Conservation (phyloP, 2,113 vertebrate species). For the Chaenocephalus aceratus region DNA sequence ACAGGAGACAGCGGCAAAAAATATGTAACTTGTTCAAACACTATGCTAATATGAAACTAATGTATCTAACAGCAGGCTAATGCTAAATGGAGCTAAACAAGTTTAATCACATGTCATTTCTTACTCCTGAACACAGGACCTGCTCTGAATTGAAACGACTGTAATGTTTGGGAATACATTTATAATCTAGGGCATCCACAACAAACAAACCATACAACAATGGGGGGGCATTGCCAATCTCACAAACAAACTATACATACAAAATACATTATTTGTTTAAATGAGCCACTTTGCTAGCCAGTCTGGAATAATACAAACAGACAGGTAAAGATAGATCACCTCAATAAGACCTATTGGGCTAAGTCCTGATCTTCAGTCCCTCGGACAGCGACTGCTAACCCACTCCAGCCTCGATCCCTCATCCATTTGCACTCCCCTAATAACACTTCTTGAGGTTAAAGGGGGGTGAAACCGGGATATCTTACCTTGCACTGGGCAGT, state of each 20-base stretch:
- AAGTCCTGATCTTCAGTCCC: slow-evolving; percentile 25
- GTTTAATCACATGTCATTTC: too few relatives aligned
- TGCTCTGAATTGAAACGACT: too few relatives aligned
- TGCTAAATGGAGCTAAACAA: too few relatives aligned
- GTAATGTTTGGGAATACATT: background rate
- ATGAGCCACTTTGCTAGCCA: background rate
- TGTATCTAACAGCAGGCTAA: too few relatives aligned
- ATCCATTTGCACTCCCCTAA: background rate
- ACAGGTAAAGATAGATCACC: background rate
- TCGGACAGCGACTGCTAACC: background rate
- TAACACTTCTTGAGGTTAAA: background rate
- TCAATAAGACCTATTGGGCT: background rate
- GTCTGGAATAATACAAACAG: background rate
- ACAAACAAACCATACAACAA: background rate
- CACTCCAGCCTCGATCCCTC: background rate
- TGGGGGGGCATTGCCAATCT: too few relatives aligned
- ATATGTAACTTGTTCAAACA: too few relatives aligned
- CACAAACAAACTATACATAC: too few relatives aligned
- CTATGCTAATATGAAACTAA: too few relatives aligned
- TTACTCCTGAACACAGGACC: too few relatives aligned
- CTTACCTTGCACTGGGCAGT: background rate
- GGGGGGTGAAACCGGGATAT: background rate
- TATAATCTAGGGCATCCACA: background rate
- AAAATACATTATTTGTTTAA: background rate
- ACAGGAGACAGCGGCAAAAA: too few relatives aligned